Evolutionary conservation across 2,888 invertebrate species (phyloP), one percentile per base, ranked within the genome.

Genomic region (Crepidodera aurea): DNA sequence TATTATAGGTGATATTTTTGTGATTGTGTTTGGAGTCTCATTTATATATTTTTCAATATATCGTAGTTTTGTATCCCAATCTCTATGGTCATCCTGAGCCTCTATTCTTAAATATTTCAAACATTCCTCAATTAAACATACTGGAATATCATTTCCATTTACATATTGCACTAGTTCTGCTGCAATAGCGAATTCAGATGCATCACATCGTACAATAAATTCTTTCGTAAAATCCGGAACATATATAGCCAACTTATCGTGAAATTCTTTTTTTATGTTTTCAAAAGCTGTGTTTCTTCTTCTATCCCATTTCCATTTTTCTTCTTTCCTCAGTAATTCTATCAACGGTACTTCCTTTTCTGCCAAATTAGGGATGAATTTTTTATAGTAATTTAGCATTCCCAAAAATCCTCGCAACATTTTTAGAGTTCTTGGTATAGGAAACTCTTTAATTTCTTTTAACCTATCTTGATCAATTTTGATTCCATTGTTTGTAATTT

Each of bases 341-440:
- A 54, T 37, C 13, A 60, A 40, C 13, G 60, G 50, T 48, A 55
- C 12, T 42, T 54, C 51, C n/a, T 16, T 16, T 18, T 50, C 13
- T 8, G 42, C 34, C 8, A 57, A 37, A 34, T 62, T 12, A 2
- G 62, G 46, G 25, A 62, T 44, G 1, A 57, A 27, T 44, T 37
- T 56, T 46, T 62, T 56, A 29, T 42, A 57, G 44, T 62, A 62
- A 12, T 57, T 57, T 12, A 57, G n/a, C 4, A 56, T 51, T 19
- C 62, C 56, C 2, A 62, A 51, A 51, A 62, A 62, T 46, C 57
- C 57, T 13, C 53, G 18, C 18, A 62, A 27, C n/a, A 22, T 50
- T 15, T 60, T 60, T 40, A 60, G 42, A 50, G 48, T 55, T 4
- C 12, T 19, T 13, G 55, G 54, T 55, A 32, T 50, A 2, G 8